Percentiles rank a stretch among this genome's conserved stretches.
These are phyloP conservation scores for Caretta caretta DNA, from an alignment of 2,113 vertebrate genomes.

Conservation along the genomic window DNA sequence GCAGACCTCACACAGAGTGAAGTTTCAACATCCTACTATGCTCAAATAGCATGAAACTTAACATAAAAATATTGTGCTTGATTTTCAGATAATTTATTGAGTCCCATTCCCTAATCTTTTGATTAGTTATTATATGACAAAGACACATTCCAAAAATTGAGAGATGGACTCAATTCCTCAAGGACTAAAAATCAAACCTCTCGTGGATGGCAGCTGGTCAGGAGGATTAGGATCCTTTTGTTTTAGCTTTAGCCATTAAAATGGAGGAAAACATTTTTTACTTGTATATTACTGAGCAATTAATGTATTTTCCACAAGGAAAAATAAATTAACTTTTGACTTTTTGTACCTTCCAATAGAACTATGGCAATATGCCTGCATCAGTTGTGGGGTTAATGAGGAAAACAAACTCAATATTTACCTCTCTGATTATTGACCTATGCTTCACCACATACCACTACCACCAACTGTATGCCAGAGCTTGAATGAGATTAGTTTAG, in stretches of 20 bases:
- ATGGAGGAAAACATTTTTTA: slow-evolving; percentile 62
- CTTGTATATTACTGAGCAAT: slow-evolving; percentile 68
- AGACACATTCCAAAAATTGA: slow-evolving; percentile 83
- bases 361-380: slow-evolving; percentile 16
- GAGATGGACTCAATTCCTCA: slow-evolving; percentile 80
- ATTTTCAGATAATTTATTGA: slow-evolving; percentile 96
- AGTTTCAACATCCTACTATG: slow-evolving; percentile 86
- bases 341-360: neutral
- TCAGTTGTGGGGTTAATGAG: slow-evolving; percentile 37
- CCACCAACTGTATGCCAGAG: slow-evolving; percentile 14
- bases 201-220: slow-evolving; percentile 77
- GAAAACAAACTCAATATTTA: slow-evolving; percentile 51
- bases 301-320: slow-evolving; percentile 67
- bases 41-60: slow-evolving; percentile 81
- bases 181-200: slow-evolving; percentile 72
- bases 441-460: slow-evolving; percentile 40
- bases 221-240: slow-evolving; percentile 72
- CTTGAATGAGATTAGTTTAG: neutral
- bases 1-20: slow-evolving; percentile 96
- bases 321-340: slow-evolving; percentile 64
- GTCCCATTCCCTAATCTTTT: slow-evolving; percentile 89
- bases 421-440: slow-evolving; percentile 28
- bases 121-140: slow-evolving; percentile 86
- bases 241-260: slow-evolving; percentile 76
- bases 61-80: slow-evolving; percentile 91